phyloP scores from a whole-genome alignment of 2,113 vertebrate genomes.

The Antigone vipio region DNA sequence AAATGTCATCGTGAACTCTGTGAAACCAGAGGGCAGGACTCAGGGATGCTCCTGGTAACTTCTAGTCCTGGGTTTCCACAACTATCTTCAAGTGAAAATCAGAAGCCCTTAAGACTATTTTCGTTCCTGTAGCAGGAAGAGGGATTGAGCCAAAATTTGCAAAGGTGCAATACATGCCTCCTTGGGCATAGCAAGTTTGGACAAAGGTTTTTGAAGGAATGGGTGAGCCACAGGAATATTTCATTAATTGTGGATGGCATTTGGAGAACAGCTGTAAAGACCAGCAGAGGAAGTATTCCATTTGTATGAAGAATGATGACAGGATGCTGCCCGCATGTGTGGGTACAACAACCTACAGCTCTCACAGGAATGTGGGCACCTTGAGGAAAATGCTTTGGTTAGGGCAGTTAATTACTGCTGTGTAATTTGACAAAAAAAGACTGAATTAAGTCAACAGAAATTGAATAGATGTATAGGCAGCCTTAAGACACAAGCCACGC shows the following conservation, averaged over 20 bases:
- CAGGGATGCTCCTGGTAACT: background rate
- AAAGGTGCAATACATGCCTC: background rate
- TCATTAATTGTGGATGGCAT: background rate
- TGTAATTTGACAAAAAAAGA: slow-evolving; percentile 1
- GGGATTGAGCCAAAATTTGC: background rate
- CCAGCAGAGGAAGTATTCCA: background rate
- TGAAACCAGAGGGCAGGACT: background rate
- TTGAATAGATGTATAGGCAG: background rate
- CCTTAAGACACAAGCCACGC: background rate
- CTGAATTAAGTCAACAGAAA: slow-evolving; percentile 8
- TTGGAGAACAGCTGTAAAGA: background rate
- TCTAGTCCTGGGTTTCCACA: background rate
- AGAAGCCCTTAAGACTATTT: background rate
- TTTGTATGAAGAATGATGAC: background rate
- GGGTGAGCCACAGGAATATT: background rate
- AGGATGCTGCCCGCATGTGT: background rate
- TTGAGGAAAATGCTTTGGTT: background rate
- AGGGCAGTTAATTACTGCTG: background rate
- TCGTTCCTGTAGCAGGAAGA: background rate
- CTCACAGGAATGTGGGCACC: background rate
- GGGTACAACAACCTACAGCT: background rate
- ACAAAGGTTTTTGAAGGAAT: background rate
- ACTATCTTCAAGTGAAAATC: background rate
- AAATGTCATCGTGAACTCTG: background rate
- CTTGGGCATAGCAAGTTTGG: background rate